Evolutionary conservation across 2,113 vertebrate genomes (phyloP).

Genomic region (Syrmaticus mikado): DNA sequence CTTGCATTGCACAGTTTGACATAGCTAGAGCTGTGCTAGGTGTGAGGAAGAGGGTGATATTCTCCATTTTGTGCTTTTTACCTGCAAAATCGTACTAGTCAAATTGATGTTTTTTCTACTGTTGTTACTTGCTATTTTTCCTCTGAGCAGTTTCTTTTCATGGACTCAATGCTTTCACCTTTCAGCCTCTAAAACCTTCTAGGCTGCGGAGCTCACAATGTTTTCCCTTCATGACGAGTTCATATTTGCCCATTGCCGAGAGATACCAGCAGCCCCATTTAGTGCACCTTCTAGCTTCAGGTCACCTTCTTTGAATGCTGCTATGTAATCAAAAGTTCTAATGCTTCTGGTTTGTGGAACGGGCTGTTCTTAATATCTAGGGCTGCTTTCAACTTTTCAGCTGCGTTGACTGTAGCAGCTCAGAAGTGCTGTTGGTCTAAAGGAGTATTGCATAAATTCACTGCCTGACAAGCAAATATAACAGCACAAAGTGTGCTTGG

Average conservation of each 20-base stretch:
- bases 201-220: neutral
- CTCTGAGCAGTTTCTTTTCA: neutral
- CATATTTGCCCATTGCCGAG: neutral
- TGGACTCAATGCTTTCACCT: neutral
- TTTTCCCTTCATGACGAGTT: neutral
- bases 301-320: rapidly evolving
- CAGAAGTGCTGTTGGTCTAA: neutral
- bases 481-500: neutral
- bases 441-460: neutral
- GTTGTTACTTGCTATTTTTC: neutral
- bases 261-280: neutral
- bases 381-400: neutral
- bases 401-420: neutral
- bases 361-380: neutral
- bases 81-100: neutral
- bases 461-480: neutral
- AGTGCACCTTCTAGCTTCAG: neutral
- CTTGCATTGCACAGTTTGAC: neutral
- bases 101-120: neutral
- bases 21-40: neutral
- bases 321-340: neutral
- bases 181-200: neutral
- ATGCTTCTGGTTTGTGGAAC: neutral
- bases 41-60: rapidly evolving
- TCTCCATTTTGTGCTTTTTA: rapidly evolving